A percentile compares a stretch with the other conserved stretches of the same genome.
These are phyloP conservation scores for Lepilemur septentrionalis DNA, from an alignment of 2,797 vertebrate species.

Conservation along the genomic window DNA sequence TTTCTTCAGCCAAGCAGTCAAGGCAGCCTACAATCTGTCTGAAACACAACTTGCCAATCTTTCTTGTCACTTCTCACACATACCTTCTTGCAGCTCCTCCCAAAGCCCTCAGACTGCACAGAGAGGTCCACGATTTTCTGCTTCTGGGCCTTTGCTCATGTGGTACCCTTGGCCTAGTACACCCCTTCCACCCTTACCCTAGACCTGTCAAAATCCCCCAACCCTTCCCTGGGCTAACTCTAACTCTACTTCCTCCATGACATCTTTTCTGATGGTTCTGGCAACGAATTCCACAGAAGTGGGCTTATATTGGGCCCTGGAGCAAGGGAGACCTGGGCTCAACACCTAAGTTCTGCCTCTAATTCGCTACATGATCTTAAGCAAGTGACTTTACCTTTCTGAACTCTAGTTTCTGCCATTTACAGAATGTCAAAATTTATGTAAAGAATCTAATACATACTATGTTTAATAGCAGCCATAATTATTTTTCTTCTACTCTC, in stretches of 20 bases:
- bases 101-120: background rate
- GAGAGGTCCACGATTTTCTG: background rate
- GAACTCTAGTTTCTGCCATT: background rate
- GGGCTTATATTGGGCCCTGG: background rate
- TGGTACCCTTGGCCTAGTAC: background rate
- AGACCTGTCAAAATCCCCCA: background rate
- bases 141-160: background rate
- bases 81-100: background rate
- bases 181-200: background rate
- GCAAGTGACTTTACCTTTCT: slow-evolving; percentile 1
- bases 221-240: background rate
- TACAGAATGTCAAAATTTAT: background rate
- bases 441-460: background rate
- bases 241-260: background rate
- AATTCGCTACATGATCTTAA: background rate
- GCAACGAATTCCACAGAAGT: background rate
- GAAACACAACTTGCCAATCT: background rate
- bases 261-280: background rate
- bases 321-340: background rate
- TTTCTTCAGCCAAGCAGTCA: background rate
- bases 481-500: background rate
- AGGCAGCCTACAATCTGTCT: background rate
- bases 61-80: background rate
- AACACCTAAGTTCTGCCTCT: background rate
- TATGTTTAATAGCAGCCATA: background rate